Evolutionary conservation across 2,113 vertebrate species (phyloP).

Genomic region (Hyperopisus bebe): DNA sequence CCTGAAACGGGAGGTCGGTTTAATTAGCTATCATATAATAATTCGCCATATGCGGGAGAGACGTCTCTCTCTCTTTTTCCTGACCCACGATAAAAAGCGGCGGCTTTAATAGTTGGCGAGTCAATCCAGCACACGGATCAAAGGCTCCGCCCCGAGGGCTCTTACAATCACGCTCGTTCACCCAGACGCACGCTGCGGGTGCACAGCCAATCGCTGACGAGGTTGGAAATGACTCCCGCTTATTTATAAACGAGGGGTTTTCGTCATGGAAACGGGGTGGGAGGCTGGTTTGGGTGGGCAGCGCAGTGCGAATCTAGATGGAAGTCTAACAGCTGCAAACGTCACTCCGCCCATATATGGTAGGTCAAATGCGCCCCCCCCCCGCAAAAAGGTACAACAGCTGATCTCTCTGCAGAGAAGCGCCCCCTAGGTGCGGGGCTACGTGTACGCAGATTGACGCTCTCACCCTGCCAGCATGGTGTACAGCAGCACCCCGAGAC

Average conservation of each 20-base stretch:
- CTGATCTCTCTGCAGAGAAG: neutral
- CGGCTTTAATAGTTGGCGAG: neutral
- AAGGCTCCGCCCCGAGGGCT: neutral
- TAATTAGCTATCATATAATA: neutral
- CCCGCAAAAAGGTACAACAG: neutral
- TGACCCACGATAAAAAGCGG: neutral
- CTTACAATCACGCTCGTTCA: neutral
- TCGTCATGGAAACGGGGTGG: neutral
- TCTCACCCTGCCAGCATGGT: slow-evolving; percentile 68
- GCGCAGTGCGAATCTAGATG: neutral
- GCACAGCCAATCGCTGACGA: neutral
- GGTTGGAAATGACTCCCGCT: neutral
- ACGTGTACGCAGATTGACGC: neutral
- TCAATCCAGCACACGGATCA: neutral
- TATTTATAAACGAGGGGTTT: neutral
- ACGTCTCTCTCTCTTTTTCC: neutral
- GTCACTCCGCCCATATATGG: neutral
- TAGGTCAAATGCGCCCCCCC: neutral
- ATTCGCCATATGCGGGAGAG: neutral
- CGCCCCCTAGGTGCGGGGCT: neutral
- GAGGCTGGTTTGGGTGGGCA: neutral
- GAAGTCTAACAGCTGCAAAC: neutral
- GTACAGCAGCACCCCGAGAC: slow-evolving; percentile 65
- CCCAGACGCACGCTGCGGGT: neutral
- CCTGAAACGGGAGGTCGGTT: neutral